Base-by-base conservation (phyloP, 2,797 vertebrate genomes). In the Smutsia temminckii region DNA sequence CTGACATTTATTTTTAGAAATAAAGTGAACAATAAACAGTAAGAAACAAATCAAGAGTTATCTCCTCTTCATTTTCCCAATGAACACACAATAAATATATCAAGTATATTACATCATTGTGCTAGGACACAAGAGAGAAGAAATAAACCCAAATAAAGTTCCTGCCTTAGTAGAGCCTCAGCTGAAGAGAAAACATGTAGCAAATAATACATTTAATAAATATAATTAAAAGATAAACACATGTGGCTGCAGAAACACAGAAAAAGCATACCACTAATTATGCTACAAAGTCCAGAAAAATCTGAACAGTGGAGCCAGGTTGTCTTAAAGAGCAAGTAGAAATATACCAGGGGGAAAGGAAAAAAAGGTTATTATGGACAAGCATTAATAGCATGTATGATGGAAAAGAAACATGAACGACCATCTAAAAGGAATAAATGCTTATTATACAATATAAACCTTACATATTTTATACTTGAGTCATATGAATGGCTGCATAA, bases 171-270 rank as follows among this genome's bases (percentile, higher is more conserved):
- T 4, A 91, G 34, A 32, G 11, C 37, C 91, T 69, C 86, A 81
- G 29, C 57, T 25, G 16, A 72, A 84, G 23, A 78, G 40, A 87
- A 84, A 57, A 78, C 1, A 55, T 8, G 2, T 13, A 57, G 49
- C 57, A 68, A 69, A 29, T 51, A 71, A 16, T 20, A 81, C 1
- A 66, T 68, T 68, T 79, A 87, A 78, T 66, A 85, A 84, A 69
- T 37, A 80, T 20, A 85, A 91, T 59, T 83, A 85, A 88, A 93
- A 93, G n/a, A 85, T 61, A 90, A 92, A 51, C 59, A 69, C 8
- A 71, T 12, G 40, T 10, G 3, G 10, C n/a, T 63, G 46, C 3
- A 71, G 53, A 55, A 49, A 57, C 27, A 93, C 16, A 78, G 23
- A 53, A 63, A 66, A 85, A 27, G n/a, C 3, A 46, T 1, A 51